phyloP scores from a whole-genome alignment of 2,113 vertebrate genomes.

The Vimba vimba region DNA sequence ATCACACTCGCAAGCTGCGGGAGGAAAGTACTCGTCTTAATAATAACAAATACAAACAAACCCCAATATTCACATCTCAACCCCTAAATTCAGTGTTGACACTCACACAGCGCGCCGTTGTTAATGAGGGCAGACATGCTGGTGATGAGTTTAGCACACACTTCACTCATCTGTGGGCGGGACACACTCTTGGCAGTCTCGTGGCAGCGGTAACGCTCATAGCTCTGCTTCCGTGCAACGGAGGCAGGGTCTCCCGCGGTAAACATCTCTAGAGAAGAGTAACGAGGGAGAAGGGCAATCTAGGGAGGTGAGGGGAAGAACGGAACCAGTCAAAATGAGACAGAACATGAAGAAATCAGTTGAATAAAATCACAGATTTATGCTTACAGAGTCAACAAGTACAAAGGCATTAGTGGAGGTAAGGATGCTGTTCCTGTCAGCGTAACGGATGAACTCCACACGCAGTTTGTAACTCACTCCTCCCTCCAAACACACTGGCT shows the following conservation, averaged over 20 bases:
- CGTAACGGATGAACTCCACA: constrained; percentile 84
- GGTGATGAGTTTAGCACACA: constrained; percentile 85
- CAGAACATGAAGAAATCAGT: not conserved
- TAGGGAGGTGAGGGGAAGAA: constrained; percentile 56
- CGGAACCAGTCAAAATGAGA: not conserved
- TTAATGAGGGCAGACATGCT: constrained; percentile 90
- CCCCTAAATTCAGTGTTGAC: not conserved
- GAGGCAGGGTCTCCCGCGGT: constrained; percentile 82
- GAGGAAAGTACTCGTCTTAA: not conserved
- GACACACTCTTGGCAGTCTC: constrained; percentile 79
- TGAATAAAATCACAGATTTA: not conserved
- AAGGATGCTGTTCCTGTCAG: constrained; percentile 71
- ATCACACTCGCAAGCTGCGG: constrained; percentile 88
- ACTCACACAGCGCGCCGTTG: constrained; percentile 88
- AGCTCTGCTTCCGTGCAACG: constrained; percentile 80
- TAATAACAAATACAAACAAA: not conserved
- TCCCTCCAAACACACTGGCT: constrained; percentile 88
- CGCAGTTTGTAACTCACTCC: constrained; percentile 84
- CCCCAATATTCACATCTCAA: not conserved
- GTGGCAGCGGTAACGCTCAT: constrained; percentile 87
- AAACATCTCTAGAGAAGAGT: constrained; percentile 92
- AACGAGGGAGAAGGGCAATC: constrained; percentile 88
- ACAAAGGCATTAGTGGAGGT: constrained; percentile 70
- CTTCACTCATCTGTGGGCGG: constrained; percentile 74
- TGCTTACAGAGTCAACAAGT: constrained; percentile 90